A percentile compares a stretch with the other conserved stretches of the same genome.
phyloP scores from a whole-genome alignment of 1,140 invertebrate species.

The Popillia japonica region DNA sequence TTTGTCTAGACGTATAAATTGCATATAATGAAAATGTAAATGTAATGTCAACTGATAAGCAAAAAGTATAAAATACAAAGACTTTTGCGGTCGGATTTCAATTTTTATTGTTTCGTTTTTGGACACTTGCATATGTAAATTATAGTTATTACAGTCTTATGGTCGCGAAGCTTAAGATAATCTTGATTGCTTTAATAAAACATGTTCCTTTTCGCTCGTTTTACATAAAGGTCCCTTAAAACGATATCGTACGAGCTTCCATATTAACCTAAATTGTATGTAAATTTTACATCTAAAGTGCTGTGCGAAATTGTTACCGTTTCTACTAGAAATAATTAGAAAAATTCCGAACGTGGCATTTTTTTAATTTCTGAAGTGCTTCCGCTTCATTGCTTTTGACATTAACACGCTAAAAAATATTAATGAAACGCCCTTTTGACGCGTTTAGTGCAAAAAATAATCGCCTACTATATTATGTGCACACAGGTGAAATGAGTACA shows the following conservation, averaged over 20 bases:
- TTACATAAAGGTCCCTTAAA: background rate
- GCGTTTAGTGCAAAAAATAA: background rate
- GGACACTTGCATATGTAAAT: constrained; percentile 35
- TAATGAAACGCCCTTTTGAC: constrained; percentile 13
- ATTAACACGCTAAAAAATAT: constrained; percentile 3
- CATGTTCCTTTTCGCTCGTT: background rate
- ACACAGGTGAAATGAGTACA: constrained; percentile 1
- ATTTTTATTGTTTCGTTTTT: constrained; percentile 5
- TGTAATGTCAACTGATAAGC: constrained; percentile 30
- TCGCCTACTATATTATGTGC: background rate
- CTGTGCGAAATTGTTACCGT: background rate
- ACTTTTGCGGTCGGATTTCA: background rate
- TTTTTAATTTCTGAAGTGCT: background rate
- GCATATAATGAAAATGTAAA: constrained; percentile 32
- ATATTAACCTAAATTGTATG: constrained; percentile 34
- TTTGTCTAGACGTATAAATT: constrained; percentile 37
- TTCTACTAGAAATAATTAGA: constrained; percentile 19
- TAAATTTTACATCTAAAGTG: constrained; percentile 10
- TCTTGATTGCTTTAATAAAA: constrained; percentile 37
- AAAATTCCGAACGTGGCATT: background rate
- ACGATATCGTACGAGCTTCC: background rate
- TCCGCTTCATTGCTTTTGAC: constrained; percentile 2
- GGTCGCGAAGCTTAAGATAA: constrained; percentile 36
- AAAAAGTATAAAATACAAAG: background rate
- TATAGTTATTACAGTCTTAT: constrained; percentile 38